These are phyloP conservation scores for Euura saliciscinereae DNA, from an alignment of 1,140 invertebrate species.

Conservation along the genomic window DNA sequence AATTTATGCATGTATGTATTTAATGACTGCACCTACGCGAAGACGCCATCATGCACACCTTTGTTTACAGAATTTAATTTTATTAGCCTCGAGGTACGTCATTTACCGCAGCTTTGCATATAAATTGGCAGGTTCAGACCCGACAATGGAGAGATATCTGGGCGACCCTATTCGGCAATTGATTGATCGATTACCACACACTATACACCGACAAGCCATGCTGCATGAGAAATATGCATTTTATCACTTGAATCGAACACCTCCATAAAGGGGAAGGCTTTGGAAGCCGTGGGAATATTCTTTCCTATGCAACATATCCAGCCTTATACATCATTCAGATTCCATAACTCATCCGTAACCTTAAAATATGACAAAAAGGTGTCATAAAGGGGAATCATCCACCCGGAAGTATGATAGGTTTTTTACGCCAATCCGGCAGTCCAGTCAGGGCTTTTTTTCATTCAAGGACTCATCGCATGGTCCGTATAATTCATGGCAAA, in stretches of 20 bases:
- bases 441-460: too few species aligned
- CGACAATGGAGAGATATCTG: not conserved
- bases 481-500: too few species aligned
- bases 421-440: too few species aligned
- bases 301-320: not conserved
- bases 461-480: too few species aligned
- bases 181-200: not conserved
- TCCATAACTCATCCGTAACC: not conserved
- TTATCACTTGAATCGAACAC: not conserved
- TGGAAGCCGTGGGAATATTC: not conserved
- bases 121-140: not conserved
- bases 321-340: not conserved
- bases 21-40: too few species aligned
- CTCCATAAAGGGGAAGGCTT: too few species aligned
- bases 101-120: not conserved
- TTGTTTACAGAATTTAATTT: slow-evolving; percentile 1
- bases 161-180: not conserved
- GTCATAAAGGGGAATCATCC: not conserved
- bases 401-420: too few species aligned
- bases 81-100: not conserved
- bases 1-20: too few species aligned
- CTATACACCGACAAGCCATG: not conserved
- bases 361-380: not conserved
- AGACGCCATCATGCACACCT: not conserved
- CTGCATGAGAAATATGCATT: not conserved